Percentiles rank a stretch among this genome's conserved stretches.
Conservation (phyloP, 64 coral and sea anemone genomes). For the Astreopora myriophthalma region DNA sequence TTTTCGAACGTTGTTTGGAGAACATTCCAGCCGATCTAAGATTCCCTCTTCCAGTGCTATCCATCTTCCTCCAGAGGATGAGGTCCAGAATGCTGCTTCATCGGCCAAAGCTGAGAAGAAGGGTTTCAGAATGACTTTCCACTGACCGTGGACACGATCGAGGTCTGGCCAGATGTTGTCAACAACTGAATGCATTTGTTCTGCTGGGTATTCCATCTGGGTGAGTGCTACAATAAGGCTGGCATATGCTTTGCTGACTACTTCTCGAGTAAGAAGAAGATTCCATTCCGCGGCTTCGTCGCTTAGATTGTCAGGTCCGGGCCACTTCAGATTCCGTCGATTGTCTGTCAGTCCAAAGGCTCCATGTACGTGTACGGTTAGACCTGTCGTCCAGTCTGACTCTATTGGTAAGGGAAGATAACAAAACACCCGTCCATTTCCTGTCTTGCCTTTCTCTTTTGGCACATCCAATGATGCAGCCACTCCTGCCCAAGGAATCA, state of each 20-base stretch:
- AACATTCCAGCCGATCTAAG: conserved; percentile 60
- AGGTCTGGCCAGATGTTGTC: conserved; percentile 78
- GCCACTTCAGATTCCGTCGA: conserved; percentile 87
- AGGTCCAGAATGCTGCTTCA: conserved; percentile 82
- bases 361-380: conserved; percentile 91
- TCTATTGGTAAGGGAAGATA: conserved; percentile 88
- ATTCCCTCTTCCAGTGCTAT: conserved; percentile 75
- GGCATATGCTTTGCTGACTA: conserved; percentile 79
- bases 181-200: conserved; percentile 64
- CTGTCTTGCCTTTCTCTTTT: background rate
- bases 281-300: conserved; percentile 94
- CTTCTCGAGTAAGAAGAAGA: conserved; percentile 65
- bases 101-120: conserved; percentile 73
- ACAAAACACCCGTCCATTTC: conserved; percentile 91
- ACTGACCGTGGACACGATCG: conserved; percentile 78
- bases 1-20: conserved; percentile 58
- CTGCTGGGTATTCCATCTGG: conserved; percentile 17
- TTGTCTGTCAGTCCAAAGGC: conserved; percentile 95
- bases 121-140: conserved; percentile 76
- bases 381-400: conserved; percentile 85
- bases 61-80: conserved; percentile 75
- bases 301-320: conserved; percentile 82
- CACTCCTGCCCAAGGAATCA: conserved; percentile 88
- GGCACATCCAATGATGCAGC: conserved; percentile 60
- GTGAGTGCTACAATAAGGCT: conserved; percentile 73